phyloP scores from a whole-genome alignment of 2,797 vertebrate genomes.

The Anguilla anguilla region DNA sequence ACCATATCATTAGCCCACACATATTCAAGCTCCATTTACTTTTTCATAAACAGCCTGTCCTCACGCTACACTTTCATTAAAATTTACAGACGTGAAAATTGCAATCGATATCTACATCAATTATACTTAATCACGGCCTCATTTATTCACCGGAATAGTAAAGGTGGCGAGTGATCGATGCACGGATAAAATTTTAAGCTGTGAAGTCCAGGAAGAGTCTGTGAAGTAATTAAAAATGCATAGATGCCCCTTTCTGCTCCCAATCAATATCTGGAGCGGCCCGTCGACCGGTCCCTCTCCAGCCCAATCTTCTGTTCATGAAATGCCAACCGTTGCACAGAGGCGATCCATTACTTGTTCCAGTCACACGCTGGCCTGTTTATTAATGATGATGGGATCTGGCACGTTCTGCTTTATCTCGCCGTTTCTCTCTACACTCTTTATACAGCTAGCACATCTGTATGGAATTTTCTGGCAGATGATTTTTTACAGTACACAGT shows the following conservation, averaged over 20 bases:
- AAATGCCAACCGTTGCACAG: not conserved
- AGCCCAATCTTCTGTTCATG: not conserved
- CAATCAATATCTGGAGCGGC: not conserved
- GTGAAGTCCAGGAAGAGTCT: not conserved
- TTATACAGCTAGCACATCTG: not conserved
- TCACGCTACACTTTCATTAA: constrained; percentile 34
- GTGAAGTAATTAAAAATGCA: not conserved
- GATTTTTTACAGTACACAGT: not conserved
- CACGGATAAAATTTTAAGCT: not conserved
- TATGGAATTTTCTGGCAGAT: not conserved
- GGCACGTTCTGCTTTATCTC: not conserved
- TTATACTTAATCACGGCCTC: constrained; percentile 42
- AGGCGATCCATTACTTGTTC: not conserved
- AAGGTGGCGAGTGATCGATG: constrained; percentile 1
- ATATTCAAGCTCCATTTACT: constrained; percentile 26
- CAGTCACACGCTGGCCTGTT: not conserved
- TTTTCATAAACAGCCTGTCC: constrained; percentile 34
- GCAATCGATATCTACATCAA: constrained; percentile 48
- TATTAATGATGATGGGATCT: not conserved
- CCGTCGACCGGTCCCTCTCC: not conserved
- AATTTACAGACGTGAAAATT: constrained; percentile 24
- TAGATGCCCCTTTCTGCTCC: not conserved
- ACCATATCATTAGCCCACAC: constrained; percentile 19
- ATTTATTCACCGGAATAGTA: constrained; percentile 26
- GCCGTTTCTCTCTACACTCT: not conserved